Conservation (phyloP, 2,113 vertebrate genomes). For the Nyctereutes procyonoides region DNA sequence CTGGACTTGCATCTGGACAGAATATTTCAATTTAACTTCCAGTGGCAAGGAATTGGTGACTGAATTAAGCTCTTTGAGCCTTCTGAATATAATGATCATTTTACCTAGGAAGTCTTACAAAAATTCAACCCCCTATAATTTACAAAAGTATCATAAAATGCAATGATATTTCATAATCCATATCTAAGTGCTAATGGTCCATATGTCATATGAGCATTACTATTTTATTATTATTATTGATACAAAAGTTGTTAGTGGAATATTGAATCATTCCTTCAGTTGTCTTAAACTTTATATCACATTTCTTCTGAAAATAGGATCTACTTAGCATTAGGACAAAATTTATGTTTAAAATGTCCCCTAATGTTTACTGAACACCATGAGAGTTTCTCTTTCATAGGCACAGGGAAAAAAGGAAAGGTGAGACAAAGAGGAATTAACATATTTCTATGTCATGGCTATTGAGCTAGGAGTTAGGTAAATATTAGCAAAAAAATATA, state of each 20-base stretch:
- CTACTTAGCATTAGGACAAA: not conserved
- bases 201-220: not conserved
- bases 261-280: not conserved
- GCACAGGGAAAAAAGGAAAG: accelerated
- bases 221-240: not conserved
- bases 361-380: not conserved
- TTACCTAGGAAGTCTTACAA: not conserved
- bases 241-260: not conserved
- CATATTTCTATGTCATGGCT: not conserved
- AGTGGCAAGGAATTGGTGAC: not conserved
- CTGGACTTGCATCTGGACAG: not conserved
- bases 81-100: not conserved
- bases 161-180: not conserved
- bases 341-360: not conserved
- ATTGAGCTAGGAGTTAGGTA: not conserved
- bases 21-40: not conserved
- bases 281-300: not conserved
- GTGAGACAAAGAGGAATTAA: not conserved
- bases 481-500: not conserved
- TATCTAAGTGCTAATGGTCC: not conserved
- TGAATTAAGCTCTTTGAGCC: not conserved
- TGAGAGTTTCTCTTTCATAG: not conserved
- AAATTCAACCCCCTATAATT: not conserved
- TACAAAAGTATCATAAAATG: not conserved
- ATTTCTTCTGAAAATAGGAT: not conserved